These are phyloP conservation scores for Aphidius ervi DNA, from an alignment of 1,140 invertebrate genomes.

Conservation along the genomic window DNA sequence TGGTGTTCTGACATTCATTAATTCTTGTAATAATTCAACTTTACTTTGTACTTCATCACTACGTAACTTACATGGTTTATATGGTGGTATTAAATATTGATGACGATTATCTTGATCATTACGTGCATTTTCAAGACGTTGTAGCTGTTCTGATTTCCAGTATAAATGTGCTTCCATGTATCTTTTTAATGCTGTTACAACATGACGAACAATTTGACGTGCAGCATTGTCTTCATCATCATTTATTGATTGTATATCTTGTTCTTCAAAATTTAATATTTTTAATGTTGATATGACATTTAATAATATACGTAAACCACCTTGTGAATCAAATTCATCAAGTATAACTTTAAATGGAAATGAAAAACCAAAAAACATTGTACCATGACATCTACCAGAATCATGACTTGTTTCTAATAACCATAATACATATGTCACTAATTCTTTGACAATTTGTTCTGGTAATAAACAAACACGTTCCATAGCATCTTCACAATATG, in stretches of 20 bases:
- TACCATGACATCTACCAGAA: constrained; percentile 91
- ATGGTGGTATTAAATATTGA: constrained; percentile 55
- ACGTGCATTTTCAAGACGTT: constrained; percentile 57
- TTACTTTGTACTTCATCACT: constrained; percentile 79
- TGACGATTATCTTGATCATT: constrained; percentile 44
- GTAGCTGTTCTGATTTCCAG: constrained; percentile 77
- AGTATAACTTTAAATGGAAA: constrained; percentile 89
- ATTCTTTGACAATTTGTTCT: constrained; percentile 68
- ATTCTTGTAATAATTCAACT: constrained; percentile 75
- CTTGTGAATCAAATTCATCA: constrained; percentile 88
- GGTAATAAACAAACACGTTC: constrained; percentile 87
- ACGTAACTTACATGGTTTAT: constrained; percentile 67
- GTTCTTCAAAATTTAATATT: constrained; percentile 69
- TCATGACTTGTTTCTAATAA: constrained; percentile 93
- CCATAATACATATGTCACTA: constrained; percentile 88
- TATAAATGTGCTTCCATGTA: constrained; percentile 91
- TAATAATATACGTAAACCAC: constrained; percentile 87
- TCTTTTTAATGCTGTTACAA: constrained; percentile 82
- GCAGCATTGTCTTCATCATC: constrained; percentile 89
- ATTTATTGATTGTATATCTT: constrained; percentile 59
- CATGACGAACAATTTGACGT: constrained; percentile 90
- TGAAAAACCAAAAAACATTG: constrained; percentile 94
- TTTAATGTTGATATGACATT: constrained; percentile 89
- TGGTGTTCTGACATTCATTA: constrained; percentile 68
- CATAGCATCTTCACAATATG: constrained; percentile 97